phyloP scores from a whole-genome alignment of 2,888 invertebrate genomes.

The Platycnemis pennipes region DNA sequence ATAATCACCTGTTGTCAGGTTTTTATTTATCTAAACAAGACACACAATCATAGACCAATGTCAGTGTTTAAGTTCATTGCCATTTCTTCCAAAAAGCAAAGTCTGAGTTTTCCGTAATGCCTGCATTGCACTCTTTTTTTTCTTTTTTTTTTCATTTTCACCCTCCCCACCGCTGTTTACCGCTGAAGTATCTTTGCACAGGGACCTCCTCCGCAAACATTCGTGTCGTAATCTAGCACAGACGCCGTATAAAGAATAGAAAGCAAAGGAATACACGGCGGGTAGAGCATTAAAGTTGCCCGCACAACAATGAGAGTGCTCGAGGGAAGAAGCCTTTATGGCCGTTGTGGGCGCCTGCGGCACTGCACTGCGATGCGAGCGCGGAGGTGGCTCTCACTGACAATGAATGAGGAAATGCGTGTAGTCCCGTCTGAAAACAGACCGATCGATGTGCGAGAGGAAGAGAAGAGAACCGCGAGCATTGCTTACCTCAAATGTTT shows the following conservation, averaged over 20 bases:
- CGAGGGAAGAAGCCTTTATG: constrained; percentile 18
- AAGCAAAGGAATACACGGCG: not conserved
- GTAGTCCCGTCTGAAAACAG: no score
- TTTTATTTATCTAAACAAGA: no score
- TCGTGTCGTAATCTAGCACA: not conserved
- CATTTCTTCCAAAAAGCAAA: no score
- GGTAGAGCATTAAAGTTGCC: constrained; percentile 23
- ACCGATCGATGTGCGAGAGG: not conserved
- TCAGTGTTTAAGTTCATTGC: no score
- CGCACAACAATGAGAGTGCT: not conserved
- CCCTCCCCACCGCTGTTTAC: not conserved
- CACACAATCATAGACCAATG: no score
- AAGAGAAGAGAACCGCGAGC: not conserved
- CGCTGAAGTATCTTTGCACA: not conserved
- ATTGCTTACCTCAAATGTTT: not conserved
- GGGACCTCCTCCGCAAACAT: not conserved
- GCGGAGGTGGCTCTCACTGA: not conserved
- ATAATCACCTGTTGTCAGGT: no score
- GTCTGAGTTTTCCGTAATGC: no score
- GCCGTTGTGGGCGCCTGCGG: not conserved
- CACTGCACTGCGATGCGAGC: not conserved
- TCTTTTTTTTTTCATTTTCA: not conserved
- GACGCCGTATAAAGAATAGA: not conserved
- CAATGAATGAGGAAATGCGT: not conserved
- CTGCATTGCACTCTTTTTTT: no score